Conservation (phyloP, 2,797 vertebrate species). For the Catamblyrhynchus diadema region DNA sequence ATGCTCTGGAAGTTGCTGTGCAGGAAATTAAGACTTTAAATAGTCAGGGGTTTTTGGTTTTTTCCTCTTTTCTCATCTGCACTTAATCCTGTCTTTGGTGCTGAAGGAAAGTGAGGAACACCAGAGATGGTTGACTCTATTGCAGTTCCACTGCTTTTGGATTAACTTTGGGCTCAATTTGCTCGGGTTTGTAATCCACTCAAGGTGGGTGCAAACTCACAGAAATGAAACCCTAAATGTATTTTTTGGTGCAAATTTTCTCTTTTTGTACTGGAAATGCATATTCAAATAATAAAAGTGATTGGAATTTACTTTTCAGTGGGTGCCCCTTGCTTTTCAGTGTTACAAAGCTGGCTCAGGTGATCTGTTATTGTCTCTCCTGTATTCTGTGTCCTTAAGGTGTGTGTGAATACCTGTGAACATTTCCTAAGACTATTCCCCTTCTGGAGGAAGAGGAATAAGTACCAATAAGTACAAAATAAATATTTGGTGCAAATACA, state of each 20-base stretch:
- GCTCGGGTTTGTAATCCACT: constrained; percentile 2
- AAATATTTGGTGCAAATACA: background rate
- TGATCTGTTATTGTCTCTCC: background rate
- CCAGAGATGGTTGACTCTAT: background rate
- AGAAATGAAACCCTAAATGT: background rate
- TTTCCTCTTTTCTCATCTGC: background rate
- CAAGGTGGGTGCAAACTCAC: constrained; percentile 1
- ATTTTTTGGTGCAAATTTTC: background rate
- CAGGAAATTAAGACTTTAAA: constrained; percentile 32
- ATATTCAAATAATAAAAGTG: background rate
- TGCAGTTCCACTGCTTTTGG: constrained; percentile 7
- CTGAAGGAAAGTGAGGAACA: background rate
- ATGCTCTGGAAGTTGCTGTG: background rate
- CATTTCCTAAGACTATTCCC: background rate
- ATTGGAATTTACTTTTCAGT: background rate
- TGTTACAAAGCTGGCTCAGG: background rate
- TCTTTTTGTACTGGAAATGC: background rate
- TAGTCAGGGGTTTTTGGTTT: background rate
- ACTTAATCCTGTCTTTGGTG: constrained; percentile 8
- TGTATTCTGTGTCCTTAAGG: background rate
- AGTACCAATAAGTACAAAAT: background rate
- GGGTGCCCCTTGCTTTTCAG: background rate
- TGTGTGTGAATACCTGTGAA: background rate
- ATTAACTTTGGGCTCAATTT: constrained; percentile 24
- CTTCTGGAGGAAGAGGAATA: background rate